phyloP scores from a whole-genome alignment of 2,888 invertebrate genomes.

The Lepetodrilus schrolli region DNA sequence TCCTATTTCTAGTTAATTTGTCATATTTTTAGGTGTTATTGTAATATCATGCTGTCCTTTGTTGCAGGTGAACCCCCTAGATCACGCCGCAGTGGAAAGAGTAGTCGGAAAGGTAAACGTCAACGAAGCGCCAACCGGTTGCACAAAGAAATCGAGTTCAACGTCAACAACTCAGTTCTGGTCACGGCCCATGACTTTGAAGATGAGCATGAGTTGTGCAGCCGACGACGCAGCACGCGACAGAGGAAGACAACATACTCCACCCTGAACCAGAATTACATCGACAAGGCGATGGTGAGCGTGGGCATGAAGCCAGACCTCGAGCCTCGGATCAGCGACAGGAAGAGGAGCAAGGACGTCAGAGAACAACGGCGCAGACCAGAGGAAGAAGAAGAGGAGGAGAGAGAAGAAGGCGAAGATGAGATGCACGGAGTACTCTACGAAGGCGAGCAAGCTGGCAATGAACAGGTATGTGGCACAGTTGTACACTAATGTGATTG shows the following conservation, averaged over 20 bases:
- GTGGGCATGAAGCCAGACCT: constrained; percentile 35
- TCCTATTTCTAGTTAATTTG: not conserved
- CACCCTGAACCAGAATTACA: constrained; percentile 62
- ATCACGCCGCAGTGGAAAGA: not conserved
- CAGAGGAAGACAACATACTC: constrained; percentile 59
- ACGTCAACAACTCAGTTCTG: not conserved
- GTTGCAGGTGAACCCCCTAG: constrained; percentile 1
- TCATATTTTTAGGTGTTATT: not conserved
- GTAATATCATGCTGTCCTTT: not conserved
- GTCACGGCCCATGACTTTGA: constrained; percentile 34
- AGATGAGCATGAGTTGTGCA: constrained; percentile 41
- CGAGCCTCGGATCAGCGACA: constrained; percentile 33
- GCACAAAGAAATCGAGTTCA: not conserved
- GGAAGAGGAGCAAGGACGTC: not conserved
- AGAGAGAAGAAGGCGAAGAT: too few relatives aligned
- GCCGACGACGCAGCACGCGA: constrained; percentile 61
- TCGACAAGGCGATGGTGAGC: constrained; percentile 43
- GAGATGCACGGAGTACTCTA: too few relatives aligned
- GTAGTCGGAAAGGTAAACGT: not conserved
- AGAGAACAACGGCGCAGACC: not conserved
- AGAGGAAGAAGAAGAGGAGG: not conserved
- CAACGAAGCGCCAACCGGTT: not conserved
- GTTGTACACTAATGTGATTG: too few relatives aligned
- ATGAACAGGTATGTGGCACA: too few relatives aligned
- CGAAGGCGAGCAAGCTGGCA: too few relatives aligned